Base-by-base conservation (phyloP, 35 echinoderm and acorn worm species). In the Hemicentrotus pulcherrimus region DNA sequence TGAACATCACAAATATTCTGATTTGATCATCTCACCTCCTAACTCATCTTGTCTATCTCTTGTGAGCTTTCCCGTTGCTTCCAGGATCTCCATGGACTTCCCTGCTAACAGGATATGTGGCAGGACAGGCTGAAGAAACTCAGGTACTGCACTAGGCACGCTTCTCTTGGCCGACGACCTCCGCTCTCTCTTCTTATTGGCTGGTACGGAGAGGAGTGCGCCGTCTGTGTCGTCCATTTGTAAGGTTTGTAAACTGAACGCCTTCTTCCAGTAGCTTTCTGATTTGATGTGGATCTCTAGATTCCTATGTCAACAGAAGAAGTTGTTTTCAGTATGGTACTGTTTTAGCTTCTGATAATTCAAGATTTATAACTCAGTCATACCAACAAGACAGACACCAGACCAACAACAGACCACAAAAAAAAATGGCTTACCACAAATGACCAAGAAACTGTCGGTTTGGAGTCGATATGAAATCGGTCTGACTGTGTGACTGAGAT, bases 31-130 rank as follows among this genome's bases (percentile, higher is more conserved):
- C 65, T 78, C 28, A 85, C 94, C 94, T 78, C 59, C 94, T 31
- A 58, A 9, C 14, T 13, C 59, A 18, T 30, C 61, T 18, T 32
- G 31, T 55, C 60, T 48, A 13, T 91, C 47, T n/a, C 93, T 92
- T 19, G 88, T 85, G 58, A 94, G 95, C 95, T 96, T 97, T 4
- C 97, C 97, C 92, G 97, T 86, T 31, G 95, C 94, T 24, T 98
- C 97, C 35, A 99, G 61, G n/a, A 99, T 71, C 47, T 99, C 97
- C 98, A 99, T 99, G 12, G 95, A 97, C 94, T 99, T 99, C 11
- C 98, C 98, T 86, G 97, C 98, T 28, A 98, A 48, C 4, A 99
- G 71, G 13, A 99, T 95, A 47, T 98, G 95, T 5, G 94, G 32
- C 50, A 94, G 86, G 32, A 99, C 86, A 47, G 98, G 98, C 94